Base-by-base conservation (phyloP, 2,888 invertebrate species). In the Thera obeliscata region DNA sequence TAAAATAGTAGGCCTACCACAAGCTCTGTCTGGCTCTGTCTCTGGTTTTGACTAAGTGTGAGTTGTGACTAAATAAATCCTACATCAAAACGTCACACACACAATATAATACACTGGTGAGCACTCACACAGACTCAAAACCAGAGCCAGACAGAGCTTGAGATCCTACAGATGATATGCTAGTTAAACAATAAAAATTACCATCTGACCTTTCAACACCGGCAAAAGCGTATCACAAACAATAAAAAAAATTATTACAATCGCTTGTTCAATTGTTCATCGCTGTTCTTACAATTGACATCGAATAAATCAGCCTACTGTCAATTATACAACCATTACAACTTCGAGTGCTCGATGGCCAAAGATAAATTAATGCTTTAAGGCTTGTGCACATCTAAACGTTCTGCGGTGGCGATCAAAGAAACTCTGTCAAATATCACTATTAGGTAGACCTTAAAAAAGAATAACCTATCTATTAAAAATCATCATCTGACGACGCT, bases 321-420 rank as follows among this genome's bases (percentile, higher is more conserved):
- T 89, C 93, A 93, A 93, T 93, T 92, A 93, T 88, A 92, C 89
- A 92, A 84, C 86, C 85, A 91, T 92, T 91, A 93, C 92, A 90
- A 89, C 36, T 46, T 55, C 12, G 41, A 52, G 6, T 35, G 33
- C 54, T 61, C n/a, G 43, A 12, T 55, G 56, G 9, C 33, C n/a
- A 56, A 48, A 48, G 57, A 56, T 55, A 46, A 50, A 54, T 43
- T 61, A 56, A 55, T 48, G 54, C 66, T 9, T 4, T 43, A 52
- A 57, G 52, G 41, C 41, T 41, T 7, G 41, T n/a, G n/a, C 48
- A 48, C 11, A 0, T 48, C n/a, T 11, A 5, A n/a, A n/a, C 4
- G 1, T 48, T n/a, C 11, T 1, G 5, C 11, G n/a, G 4, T 48
- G 11, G 3, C 11, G 11, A 11, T 48, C 3, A 35, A 35, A 38